Base-by-base conservation (phyloP, 1,140 invertebrate species). In the Mylabris phalerata region DNA sequence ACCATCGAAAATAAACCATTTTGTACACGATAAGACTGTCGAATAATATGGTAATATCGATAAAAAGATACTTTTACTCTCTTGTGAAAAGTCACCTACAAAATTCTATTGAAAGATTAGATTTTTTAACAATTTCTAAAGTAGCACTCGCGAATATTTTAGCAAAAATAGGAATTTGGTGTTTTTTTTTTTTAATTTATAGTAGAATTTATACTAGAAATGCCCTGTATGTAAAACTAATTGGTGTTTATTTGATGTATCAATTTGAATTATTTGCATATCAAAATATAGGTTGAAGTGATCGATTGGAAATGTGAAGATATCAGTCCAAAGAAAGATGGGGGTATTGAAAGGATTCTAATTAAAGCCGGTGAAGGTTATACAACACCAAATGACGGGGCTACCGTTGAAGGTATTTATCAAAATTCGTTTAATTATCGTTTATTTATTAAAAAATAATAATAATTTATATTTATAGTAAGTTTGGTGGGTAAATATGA, bases 281-380 rank as follows among this genome's bases (percentile, higher is more conserved):
- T 26, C 27, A 9, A 4, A 39, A 57, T 75, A 50, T 70, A 93
- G 88, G 78, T 93, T 56, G 92, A 95, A 78, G 82, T 95, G 72
- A 78, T 93, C 32, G 81, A 84, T 59, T 95, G 91, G 90, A 76
- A 81, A 68, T 83, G 86, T 48, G 92, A 96, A 79, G 95, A 98
- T 78, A 65, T 98, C 7, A 90, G 89, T 64, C 83, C 85, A 2
- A 81, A 84, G 44, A 87, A 89, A 71, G 90, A 95, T 78, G 87
- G 85, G 58, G 85, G 89, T 25, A 92, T 98, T 63, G 77, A 89
- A 27, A 85, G 87, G 56, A 78, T 82, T 55, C 82, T 85, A 68
- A 74, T 95, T 10, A 77, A 73, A 32, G 72, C 80, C 50, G 94
- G 95, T 45, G 80, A 82, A 57, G 85, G 84, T 0, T 83, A 77